Percentiles rank a stretch among this genome's conserved stretches.
Conservation (phyloP, 2,888 invertebrate species). For the Pristionchus maxplancki region DNA sequence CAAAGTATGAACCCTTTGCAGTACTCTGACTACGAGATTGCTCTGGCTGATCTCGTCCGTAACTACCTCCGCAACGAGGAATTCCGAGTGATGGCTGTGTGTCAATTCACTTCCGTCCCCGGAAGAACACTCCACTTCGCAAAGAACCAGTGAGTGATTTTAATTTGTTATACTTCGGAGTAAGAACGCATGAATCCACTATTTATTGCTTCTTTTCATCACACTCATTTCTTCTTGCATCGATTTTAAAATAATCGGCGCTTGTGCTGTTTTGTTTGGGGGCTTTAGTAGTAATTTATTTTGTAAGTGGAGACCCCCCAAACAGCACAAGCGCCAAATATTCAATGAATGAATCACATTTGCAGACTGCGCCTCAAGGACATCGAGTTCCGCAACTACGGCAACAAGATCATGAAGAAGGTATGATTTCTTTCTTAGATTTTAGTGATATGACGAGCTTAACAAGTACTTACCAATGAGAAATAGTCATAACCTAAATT, state of each 20-base stretch:
- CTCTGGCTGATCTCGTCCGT: slow-evolving; percentile 69
- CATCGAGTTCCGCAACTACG: slow-evolving; percentile 70
- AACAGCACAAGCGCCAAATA: too few relatives aligned
- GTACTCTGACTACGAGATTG: slow-evolving; percentile 72
- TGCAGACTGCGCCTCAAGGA: slow-evolving; percentile 69
- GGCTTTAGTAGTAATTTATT: too few relatives aligned
- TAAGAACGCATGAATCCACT: too few relatives aligned
- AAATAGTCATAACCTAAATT: too few relatives aligned
- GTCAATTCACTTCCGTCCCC: slow-evolving; percentile 71
- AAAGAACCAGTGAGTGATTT: slow-evolving; percentile 66
- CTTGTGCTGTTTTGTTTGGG: too few relatives aligned
- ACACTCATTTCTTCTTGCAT: too few relatives aligned
- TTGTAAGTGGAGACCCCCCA: too few relatives aligned
- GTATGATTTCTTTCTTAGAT: slow-evolving; percentile 58
- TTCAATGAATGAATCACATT: neutral
- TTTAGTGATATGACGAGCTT: too few relatives aligned
- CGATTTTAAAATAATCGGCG: too few relatives aligned
- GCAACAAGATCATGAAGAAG: slow-evolving; percentile 71
- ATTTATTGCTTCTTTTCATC: too few relatives aligned
- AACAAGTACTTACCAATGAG: too few relatives aligned
- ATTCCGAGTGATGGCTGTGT: slow-evolving; percentile 72
- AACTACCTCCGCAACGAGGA: slow-evolving; percentile 69
- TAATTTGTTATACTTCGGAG: neutral
- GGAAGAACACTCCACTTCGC: slow-evolving; percentile 71
- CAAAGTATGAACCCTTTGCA: too few relatives aligned